Conservation (phyloP, 2,888 invertebrate genomes). For the Ecliptopera silaceata region DNA sequence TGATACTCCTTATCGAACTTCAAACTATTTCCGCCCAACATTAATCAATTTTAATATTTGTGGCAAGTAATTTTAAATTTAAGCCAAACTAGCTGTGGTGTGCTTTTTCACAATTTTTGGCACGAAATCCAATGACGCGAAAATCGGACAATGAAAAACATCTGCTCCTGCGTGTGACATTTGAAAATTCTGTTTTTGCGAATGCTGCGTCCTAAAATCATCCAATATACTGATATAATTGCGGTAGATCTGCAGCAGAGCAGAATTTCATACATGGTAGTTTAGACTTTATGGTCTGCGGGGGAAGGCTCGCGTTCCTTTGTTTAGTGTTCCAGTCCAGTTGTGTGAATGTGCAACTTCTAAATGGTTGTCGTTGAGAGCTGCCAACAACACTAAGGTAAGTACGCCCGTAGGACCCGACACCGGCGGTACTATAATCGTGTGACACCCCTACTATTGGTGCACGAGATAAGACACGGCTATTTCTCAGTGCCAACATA, state of each 20-base stretch:
- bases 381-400: constrained; percentile 44
- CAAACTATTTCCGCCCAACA: too few species aligned
- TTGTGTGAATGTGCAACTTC: constrained; percentile 40
- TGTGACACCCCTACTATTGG: constrained; percentile 35
- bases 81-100: constrained; percentile 17
- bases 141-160: constrained; percentile 28
- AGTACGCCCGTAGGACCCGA: constrained; percentile 46
- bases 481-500: neutral
- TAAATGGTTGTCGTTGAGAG: constrained; percentile 44
- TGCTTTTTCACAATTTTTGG: constrained; percentile 33
- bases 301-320: constrained; percentile 15
- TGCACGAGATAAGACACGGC: constrained; percentile 9
- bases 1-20: too few species aligned
- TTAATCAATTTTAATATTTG: constrained; percentile 7
- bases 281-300: constrained; percentile 13
- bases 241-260: constrained; percentile 24
- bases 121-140: constrained; percentile 32
- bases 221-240: constrained; percentile 36
- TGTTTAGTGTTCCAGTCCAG: constrained; percentile 20
- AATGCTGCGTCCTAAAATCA: constrained; percentile 30
- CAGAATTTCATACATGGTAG: constrained; percentile 1
- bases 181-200: constrained; percentile 30
- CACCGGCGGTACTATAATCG: constrained; percentile 25
- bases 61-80: constrained; percentile 19
- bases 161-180: constrained; percentile 35